A percentile compares a stretch with the other conserved stretches of the same genome.
Evolutionary conservation across 2,797 vertebrate species (phyloP).

Genomic region (Macropus fuliginosus): DNA sequence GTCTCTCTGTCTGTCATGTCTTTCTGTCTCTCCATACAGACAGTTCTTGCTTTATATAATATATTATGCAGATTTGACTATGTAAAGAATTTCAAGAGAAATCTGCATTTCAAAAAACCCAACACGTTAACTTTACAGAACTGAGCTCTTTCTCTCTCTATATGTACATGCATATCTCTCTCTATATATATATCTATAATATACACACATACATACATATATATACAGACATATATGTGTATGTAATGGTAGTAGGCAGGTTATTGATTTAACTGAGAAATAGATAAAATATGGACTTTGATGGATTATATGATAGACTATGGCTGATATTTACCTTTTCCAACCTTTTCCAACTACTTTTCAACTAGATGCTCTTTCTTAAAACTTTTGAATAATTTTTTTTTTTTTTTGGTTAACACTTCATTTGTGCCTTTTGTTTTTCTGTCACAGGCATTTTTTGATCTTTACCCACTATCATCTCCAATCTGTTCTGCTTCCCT

Average conservation of each 20-base stretch:
- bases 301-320: neutral
- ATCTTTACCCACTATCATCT: neutral
- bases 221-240: neutral
- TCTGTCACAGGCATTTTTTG: neutral
- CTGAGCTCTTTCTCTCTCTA: no score
- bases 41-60: no score
- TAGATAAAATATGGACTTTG: neutral
- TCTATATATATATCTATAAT: no score
- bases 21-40: fast-evolving
- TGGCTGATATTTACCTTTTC: neutral
- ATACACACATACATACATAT: neutral
- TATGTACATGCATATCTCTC: no score
- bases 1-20: neutral
- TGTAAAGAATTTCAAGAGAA: no score
- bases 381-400: neutral
- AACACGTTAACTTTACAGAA: no score
- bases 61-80: no score
- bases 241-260: neutral
- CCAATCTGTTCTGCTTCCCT: neutral
- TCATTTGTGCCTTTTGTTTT: neutral
- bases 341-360: neutral
- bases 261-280: neutral
- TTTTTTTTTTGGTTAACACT: neutral
- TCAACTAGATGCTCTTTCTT: neutral
- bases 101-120: no score